These are phyloP conservation scores for Cheilosia soror DNA, from an alignment of 2,888 invertebrate species.

Conservation along the genomic window DNA sequence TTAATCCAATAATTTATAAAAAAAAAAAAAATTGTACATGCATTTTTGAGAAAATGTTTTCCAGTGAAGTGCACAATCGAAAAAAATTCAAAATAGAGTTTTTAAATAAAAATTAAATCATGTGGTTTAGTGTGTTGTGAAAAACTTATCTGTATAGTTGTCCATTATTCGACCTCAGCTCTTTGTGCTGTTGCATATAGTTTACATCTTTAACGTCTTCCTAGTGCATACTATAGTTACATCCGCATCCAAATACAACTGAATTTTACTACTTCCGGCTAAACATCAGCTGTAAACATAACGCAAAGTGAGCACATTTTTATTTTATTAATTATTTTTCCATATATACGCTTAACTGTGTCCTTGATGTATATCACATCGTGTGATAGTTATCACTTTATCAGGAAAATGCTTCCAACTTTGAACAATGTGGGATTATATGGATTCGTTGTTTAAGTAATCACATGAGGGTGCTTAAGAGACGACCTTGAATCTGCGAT, in stretches of 20 bases:
- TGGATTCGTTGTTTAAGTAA: too few species aligned
- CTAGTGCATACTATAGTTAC: neutral
- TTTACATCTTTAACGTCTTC: neutral
- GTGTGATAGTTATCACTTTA: too few species aligned
- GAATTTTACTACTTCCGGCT: neutral
- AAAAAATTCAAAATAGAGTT: neutral
- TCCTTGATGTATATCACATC: too few species aligned
- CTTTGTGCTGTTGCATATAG: neutral
- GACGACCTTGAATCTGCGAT: neutral
- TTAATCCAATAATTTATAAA: neutral
- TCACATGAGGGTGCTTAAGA: too few species aligned
- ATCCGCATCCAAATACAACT: neutral
- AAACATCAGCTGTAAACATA: slow-evolving; percentile 6
- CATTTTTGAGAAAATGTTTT: neutral
- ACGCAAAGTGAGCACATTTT: slow-evolving; percentile 35
- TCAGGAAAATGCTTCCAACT: too few species aligned
- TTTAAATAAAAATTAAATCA: neutral
- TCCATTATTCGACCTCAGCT: neutral
- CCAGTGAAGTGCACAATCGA: neutral
- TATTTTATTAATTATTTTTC: neutral
- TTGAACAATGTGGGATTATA: too few species aligned
- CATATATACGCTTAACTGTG: too few species aligned
- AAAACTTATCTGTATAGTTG: neutral
- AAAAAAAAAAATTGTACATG: neutral
- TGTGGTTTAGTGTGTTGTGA: neutral